Conservation (phyloP, 2,888 invertebrate species). For the Troides helena region DNA sequence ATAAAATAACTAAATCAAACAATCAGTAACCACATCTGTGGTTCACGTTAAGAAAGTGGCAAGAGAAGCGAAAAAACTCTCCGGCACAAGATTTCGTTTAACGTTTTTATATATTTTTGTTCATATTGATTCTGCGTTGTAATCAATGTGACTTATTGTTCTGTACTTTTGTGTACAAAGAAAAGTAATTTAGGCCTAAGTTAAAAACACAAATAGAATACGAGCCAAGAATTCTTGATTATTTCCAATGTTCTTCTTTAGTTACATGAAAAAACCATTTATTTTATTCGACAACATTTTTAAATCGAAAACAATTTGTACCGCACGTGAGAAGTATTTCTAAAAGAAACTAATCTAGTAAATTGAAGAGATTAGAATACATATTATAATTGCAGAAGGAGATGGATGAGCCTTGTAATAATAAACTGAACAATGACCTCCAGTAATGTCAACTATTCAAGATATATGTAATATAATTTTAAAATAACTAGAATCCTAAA, state of each 20-base stretch:
- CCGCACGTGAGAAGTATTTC: conserved; percentile 15
- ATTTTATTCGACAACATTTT: conserved; percentile 15
- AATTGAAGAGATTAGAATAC: not conserved
- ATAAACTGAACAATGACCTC: no score
- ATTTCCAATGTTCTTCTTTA: conserved; percentile 10
- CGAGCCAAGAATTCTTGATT: conserved; percentile 15
- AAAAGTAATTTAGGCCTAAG: not conserved
- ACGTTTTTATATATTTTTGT: not conserved
- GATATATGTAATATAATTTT: no score
- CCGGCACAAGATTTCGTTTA: no score
- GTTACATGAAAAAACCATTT: conserved; percentile 1
- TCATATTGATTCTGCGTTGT: not conserved
- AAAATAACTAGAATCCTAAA: no score
- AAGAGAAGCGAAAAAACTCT: no score
- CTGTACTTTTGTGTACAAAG: not conserved
- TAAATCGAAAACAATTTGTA: conserved; percentile 24
- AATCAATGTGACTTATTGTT: not conserved
- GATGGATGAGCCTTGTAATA: no score
- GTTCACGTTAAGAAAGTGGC: no score
- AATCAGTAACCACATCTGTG: no score
- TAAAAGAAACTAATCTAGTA: not conserved
- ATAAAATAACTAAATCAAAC: no score
- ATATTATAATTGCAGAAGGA: no score
- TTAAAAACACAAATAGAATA: conserved; percentile 6
- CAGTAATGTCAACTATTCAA: no score